phyloP scores from a whole-genome alignment of 2,888 invertebrate genomes.

The Cryptops parisi region DNA sequence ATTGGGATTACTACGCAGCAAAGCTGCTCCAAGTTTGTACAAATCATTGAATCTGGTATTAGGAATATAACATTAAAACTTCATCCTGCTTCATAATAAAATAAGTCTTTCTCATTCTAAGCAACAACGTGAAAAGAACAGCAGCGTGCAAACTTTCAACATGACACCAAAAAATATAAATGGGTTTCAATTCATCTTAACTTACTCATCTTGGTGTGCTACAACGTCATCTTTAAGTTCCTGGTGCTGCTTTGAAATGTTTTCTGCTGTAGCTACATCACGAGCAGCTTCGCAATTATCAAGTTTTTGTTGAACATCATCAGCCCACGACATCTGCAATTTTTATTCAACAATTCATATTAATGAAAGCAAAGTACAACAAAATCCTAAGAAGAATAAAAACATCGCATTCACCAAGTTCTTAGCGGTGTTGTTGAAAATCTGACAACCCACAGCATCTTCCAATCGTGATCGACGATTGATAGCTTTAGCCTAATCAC shows the following conservation, averaged over 20 bases:
- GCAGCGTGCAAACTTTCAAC: no score
- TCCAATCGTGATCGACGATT: slow-evolving; percentile 71
- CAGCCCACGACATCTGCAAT: slow-evolving; percentile 59
- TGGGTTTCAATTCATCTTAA: slow-evolving; percentile 17
- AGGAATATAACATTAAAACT: not conserved
- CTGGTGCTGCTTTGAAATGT: slow-evolving; percentile 71
- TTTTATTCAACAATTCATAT: slow-evolving; percentile 3
- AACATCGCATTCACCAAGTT: slow-evolving; percentile 41
- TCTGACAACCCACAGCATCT: slow-evolving; percentile 88
- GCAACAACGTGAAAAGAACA: no score
- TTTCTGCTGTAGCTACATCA: slow-evolving; percentile 86
- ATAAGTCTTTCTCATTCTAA: no score
- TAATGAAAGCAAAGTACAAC: no score
- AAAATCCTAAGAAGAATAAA: no score
- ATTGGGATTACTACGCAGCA: slow-evolving; percentile 46
- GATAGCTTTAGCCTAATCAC: slow-evolving; percentile 66
- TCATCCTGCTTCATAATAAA: not conserved
- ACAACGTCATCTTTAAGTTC: slow-evolving; percentile 82
- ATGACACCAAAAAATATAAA: no score
- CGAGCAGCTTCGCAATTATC: slow-evolving; percentile 63
- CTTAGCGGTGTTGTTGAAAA: slow-evolving; percentile 72
- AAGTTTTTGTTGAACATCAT: slow-evolving; percentile 59
- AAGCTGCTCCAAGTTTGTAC: slow-evolving; percentile 29
- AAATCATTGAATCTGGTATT: slow-evolving; percentile 27
- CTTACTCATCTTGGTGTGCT: slow-evolving; percentile 75